Evolutionary conservation across 1,140 invertebrate species (phyloP).

Genomic region (Planococcus citri): DNA sequence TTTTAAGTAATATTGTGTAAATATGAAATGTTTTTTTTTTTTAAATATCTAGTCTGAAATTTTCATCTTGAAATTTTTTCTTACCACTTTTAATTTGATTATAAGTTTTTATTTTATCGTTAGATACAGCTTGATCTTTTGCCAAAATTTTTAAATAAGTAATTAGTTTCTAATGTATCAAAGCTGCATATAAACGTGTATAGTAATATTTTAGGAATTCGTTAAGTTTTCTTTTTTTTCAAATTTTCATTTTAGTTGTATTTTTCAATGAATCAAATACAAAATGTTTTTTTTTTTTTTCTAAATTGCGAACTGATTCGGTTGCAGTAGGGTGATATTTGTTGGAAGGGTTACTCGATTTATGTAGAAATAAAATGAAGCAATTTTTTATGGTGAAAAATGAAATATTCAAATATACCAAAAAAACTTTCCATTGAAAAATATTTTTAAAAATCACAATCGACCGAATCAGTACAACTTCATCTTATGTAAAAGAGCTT

Average conservation of each 20-base stretch:
- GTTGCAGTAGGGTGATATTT: too few species aligned
- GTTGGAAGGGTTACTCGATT: too few species aligned
- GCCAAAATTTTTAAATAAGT: background rate
- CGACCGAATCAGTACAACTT: background rate
- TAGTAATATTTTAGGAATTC: background rate
- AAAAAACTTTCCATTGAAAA: too few species aligned
- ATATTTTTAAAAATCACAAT: too few species aligned
- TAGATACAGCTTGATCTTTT: background rate
- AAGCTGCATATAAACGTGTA: background rate
- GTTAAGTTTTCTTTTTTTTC: slow-evolving; percentile 1
- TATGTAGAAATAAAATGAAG: too few species aligned
- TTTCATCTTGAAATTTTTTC: background rate
- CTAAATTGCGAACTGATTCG: too few species aligned
- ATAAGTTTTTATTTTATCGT: background rate
- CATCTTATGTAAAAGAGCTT: background rate
- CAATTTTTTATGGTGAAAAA: too few species aligned
- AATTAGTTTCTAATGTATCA: background rate
- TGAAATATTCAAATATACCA: too few species aligned
- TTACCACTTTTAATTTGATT: background rate
- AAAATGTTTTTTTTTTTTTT: background rate
- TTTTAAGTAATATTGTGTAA: background rate
- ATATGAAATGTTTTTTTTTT: background rate
- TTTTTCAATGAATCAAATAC: background rate
- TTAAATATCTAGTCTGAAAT: background rate
- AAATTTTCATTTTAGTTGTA: background rate